These are phyloP conservation scores for Drosophila quinaria DNA, from an alignment of 2,888 invertebrate species.

Conservation along the genomic window DNA sequence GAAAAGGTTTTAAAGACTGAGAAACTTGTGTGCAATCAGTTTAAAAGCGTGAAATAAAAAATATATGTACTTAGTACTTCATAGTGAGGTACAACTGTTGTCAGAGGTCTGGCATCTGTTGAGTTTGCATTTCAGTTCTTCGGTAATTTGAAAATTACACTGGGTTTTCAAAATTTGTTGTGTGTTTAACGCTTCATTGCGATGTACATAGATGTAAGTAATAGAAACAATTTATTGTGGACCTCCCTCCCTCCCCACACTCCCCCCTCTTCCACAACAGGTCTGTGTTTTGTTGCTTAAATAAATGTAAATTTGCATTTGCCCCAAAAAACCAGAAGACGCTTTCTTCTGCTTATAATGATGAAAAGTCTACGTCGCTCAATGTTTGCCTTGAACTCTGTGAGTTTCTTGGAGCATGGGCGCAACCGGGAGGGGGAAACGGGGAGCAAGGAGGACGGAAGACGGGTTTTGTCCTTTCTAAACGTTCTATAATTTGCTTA, in stretches of 20 bases:
- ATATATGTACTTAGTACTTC: neutral
- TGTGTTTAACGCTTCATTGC: constrained; percentile 84
- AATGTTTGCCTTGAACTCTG: constrained; percentile 38
- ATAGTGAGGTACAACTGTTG: constrained; percentile 3
- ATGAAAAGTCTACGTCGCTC: constrained; percentile 34
- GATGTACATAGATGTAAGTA: constrained; percentile 63
- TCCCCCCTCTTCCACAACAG: constrained; percentile 1
- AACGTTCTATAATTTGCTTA: constrained; percentile 84
- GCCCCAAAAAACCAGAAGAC: constrained; percentile 36
- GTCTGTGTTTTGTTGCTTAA: constrained; percentile 44
- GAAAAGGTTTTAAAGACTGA: neutral
- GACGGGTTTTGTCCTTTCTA: constrained; percentile 74
- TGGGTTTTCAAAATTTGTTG: constrained; percentile 74
- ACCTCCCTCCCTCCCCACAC: neutral
- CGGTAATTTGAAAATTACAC: constrained; percentile 76
- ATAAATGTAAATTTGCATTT: constrained; percentile 77
- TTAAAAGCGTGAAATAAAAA: neutral
- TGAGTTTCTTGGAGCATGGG: neutral
- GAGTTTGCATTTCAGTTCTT: neutral
- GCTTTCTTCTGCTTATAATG: constrained; percentile 59
- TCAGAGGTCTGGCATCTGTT: neutral
- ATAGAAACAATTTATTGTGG: constrained; percentile 85
- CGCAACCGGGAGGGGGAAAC: neutral
- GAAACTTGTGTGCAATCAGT: neutral
- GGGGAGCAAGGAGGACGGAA: neutral